Evolutionary conservation across 2,888 invertebrate species (phyloP), one percentile per base, ranked within the genome.

Genomic region (Stramonita haemastoma): DNA sequence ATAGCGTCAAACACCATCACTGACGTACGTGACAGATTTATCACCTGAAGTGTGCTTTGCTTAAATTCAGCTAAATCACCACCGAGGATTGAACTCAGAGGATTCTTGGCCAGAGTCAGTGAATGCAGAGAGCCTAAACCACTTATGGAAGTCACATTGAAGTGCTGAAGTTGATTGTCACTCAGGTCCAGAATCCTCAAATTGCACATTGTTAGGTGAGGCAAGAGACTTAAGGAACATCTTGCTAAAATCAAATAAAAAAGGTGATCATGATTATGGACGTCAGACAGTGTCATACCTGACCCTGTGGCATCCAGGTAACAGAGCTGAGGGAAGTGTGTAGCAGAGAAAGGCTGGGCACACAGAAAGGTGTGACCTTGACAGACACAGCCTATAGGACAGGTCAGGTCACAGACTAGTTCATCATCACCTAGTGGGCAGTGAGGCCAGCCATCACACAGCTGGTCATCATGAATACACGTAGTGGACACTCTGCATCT

Each of bases 381-480:
- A 83, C 81, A 83, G 0, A 26, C 11, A 46, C 81, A 83, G 19
- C 26, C 81, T 13, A 46, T 46, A 83, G 81, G 81, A 46, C 81
- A 83, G 26, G 19, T 26, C 46, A 22, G 22, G n/a, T 46, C 26
- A 46, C 81, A 83, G 17, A 22, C 6, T 46, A 46, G 4, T 46
- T 83, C 81, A n/a, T 83, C 81, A 8, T 83, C 81, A 83, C 19
- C 36, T 36, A 46, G 1, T 11, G 81, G 81, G 46, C 81, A 83
- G 81, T 83, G 81, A 83, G 81, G 46, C 81, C 81, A 83, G 81
- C 46, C 81, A 46, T 83, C 81, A 83, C 81, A 83, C 81, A 83
- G 19, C 26, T 83, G 81, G 46, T 83, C 36, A 36, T 5, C 29
- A 26, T 83, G 81, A 11, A 83, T 6, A 6, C 81, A 83, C 2